Conservation (phyloP, 2,797 vertebrate genomes). For the Mormyrops attenuatus region DNA sequence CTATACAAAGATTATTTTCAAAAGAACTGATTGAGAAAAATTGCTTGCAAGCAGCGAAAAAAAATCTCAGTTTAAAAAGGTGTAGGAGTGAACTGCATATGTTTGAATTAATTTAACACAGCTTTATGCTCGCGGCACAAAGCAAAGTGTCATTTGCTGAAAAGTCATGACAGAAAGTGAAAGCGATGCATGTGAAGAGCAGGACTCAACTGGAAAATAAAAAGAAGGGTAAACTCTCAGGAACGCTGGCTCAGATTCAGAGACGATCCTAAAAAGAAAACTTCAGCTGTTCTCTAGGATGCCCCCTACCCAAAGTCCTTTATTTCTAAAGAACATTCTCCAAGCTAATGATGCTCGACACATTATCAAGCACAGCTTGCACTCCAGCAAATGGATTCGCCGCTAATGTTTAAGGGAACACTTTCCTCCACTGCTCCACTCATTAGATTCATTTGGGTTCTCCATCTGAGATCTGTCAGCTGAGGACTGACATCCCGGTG, state of each 20-base stretch:
- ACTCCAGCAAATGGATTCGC: slow-evolving; percentile 17
- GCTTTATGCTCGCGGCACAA: not conserved
- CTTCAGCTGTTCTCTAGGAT: not conserved
- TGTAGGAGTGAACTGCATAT: slow-evolving; percentile 13
- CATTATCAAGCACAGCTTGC: slow-evolving; percentile 19
- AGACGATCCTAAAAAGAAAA: not conserved
- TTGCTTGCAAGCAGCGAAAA: not conserved
- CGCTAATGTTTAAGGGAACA: slow-evolving; percentile 18
- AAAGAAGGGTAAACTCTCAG: not conserved
- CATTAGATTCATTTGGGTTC: slow-evolving; percentile 18
- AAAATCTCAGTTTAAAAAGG: slow-evolving; percentile 27
- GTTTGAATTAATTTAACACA: slow-evolving; percentile 25
- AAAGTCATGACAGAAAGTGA: slow-evolving; percentile 17
- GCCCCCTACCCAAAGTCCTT: not conserved
- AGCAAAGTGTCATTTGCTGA: not conserved
- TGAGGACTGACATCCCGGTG: not conserved
- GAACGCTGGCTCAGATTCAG: not conserved
- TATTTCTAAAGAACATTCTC: not conserved
- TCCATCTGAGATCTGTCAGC: slow-evolving; percentile 20
- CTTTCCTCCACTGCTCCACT: slow-evolving; percentile 18
- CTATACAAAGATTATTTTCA: not conserved
- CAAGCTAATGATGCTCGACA: slow-evolving; percentile 22
- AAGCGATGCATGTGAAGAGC: not conserved
- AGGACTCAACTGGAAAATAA: not conserved
- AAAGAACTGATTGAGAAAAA: not conserved